Conservation (phyloP, 2,113 vertebrate genomes). For the Ciconia maguari region DNA sequence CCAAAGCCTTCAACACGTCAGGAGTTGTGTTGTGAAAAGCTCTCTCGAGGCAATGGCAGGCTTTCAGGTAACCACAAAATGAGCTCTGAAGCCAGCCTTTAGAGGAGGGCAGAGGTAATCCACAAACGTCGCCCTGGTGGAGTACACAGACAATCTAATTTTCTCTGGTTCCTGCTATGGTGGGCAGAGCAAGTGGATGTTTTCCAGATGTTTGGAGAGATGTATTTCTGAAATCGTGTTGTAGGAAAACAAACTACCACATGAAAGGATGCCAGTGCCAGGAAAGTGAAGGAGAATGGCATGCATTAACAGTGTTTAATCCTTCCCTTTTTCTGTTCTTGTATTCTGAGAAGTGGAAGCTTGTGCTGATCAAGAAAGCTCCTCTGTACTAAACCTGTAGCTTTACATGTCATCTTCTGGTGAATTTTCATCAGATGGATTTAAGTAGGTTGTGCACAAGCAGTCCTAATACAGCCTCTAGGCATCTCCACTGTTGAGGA, state of each 20-base stretch:
- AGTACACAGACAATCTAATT: background rate
- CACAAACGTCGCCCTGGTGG: background rate
- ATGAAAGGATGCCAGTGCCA: background rate
- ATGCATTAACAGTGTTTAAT: background rate
- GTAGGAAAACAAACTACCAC: conserved; percentile 1
- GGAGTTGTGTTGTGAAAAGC: background rate
- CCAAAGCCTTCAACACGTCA: background rate
- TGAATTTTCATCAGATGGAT: background rate
- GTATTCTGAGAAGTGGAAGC: background rate
- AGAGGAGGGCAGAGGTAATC: background rate
- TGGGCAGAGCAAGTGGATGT: conserved; percentile 26
- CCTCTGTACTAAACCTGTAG: background rate
- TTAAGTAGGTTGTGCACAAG: background rate
- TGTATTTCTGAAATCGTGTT: background rate
- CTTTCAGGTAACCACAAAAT: background rate
- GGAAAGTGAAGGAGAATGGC: background rate
- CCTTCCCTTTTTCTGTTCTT: background rate
- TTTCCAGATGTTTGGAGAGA: conserved; percentile 45
- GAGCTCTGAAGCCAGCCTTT: background rate
- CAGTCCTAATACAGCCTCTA: background rate
- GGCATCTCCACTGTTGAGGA: background rate
- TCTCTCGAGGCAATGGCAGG: background rate
- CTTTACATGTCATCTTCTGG: background rate
- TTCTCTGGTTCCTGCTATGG: background rate
- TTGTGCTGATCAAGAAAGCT: background rate